Evolutionary conservation across 2,888 invertebrate species (phyloP).

Genomic region (Trichogramma evanescens): DNA sequence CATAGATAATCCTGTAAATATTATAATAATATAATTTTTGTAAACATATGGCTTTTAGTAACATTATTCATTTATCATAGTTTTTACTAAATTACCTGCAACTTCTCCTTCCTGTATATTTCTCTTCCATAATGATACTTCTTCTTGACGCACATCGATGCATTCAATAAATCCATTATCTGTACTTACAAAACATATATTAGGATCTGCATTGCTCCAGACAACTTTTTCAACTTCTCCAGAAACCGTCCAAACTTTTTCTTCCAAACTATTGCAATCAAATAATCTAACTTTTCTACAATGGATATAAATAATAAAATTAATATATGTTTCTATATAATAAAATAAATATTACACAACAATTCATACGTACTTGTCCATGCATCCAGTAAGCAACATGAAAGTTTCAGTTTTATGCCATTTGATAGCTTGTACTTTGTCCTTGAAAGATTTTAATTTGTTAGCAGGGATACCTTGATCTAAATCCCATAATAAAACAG

Average conservation of each 20-base stretch:
- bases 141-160: slow-evolving; percentile 51
- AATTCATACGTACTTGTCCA: slow-evolving; percentile 57
- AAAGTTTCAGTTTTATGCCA: slow-evolving; percentile 83
- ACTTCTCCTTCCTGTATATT: slow-evolving; percentile 77
- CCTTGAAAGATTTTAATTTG: slow-evolving; percentile 65
- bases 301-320: neutral
- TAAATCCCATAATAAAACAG: slow-evolving; percentile 87
- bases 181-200: slow-evolving; percentile 68
- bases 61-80: neutral
- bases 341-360: neutral
- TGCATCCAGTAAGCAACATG: slow-evolving; percentile 73
- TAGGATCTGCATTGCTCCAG: slow-evolving; percentile 78
- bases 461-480: slow-evolving; percentile 71
- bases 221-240: slow-evolving; percentile 80
- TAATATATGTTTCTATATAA: neutral
- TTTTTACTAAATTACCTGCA: slow-evolving; percentile 55
- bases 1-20: slow-evolving; percentile 58
- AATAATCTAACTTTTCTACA: slow-evolving; percentile 64
- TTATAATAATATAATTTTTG: neutral
- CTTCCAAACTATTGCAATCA: slow-evolving; percentile 64
- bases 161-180: slow-evolving; percentile 53
- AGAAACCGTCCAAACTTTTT: slow-evolving; percentile 63
- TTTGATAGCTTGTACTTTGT: slow-evolving; percentile 76
- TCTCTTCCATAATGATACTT: slow-evolving; percentile 62
- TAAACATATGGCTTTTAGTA: too few relatives aligned